Evolutionary conservation across 2,888 invertebrate genomes (phyloP).

Genomic region (Xylophagus ater): DNA sequence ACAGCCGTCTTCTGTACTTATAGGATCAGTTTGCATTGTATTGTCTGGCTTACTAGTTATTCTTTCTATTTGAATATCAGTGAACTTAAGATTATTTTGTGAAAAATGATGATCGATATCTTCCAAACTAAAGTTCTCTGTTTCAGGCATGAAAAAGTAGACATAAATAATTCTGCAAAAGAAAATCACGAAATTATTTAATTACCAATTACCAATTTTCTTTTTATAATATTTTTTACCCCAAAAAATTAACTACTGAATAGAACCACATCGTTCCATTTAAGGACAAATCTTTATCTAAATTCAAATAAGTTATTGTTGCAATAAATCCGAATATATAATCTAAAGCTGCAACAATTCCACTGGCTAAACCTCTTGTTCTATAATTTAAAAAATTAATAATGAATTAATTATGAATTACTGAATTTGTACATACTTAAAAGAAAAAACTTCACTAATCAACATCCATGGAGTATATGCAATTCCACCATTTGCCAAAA

Average conservation of each 20-base stretch:
- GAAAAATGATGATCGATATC: constrained; percentile 18
- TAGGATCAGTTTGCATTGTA: too few species aligned
- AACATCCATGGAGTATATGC: constrained; percentile 45
- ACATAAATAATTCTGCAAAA: constrained; percentile 6
- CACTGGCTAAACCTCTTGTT: constrained; percentile 42
- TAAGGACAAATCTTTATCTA: constrained; percentile 38
- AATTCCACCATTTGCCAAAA: constrained; percentile 23
- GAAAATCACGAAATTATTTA: not conserved
- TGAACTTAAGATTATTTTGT: constrained; percentile 12
- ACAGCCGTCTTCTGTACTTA: too few species aligned
- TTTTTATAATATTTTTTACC: constrained; percentile 21
- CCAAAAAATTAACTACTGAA: constrained; percentile 39
- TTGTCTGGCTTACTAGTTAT: too few species aligned
- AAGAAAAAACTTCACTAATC: constrained; percentile 46
- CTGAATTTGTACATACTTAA: constrained; percentile 35
- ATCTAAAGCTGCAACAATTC: constrained; percentile 43
- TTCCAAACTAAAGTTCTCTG: constrained; percentile 13
- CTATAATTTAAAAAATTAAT: constrained; percentile 7
- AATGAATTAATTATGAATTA: not conserved
- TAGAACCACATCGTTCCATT: constrained; percentile 44
- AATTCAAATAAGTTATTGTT: constrained; percentile 43
- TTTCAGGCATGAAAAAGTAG: constrained; percentile 14
- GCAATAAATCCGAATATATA: constrained; percentile 43
- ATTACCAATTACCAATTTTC: not conserved
- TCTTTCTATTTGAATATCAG: constrained; percentile 14